Percentiles rank a stretch among this genome's conserved stretches.
phyloP scores from a whole-genome alignment of 1,140 invertebrate species.

The Lepidurus apus region DNA sequence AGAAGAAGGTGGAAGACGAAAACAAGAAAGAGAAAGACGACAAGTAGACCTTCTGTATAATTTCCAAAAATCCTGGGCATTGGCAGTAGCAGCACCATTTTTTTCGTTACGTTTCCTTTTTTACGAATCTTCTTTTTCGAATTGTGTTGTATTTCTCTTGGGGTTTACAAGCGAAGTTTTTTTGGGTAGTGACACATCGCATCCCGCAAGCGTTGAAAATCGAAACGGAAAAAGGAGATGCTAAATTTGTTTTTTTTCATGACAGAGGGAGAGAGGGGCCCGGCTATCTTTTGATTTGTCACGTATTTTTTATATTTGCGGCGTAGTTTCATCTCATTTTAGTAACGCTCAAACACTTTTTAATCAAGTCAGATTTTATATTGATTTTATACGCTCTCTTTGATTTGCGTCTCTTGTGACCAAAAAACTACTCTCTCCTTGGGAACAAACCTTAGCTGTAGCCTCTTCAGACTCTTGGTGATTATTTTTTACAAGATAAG shows the following conservation, averaged over 20 bases:
- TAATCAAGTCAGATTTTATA: constrained; percentile 19
- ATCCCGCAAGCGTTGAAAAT: not conserved
- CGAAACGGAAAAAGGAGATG: constrained; percentile 13
- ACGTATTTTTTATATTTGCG: constrained; percentile 20
- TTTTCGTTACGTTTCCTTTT: constrained; percentile 30
- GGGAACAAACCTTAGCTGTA: constrained; percentile 21
- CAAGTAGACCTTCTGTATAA: constrained; percentile 44
- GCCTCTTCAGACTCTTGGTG: constrained; percentile 1
- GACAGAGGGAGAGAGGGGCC: not conserved
- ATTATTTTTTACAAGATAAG: constrained; percentile 1
- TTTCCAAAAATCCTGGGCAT: constrained; percentile 4
- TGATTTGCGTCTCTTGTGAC: constrained; percentile 11
- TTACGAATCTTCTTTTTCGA: not conserved
- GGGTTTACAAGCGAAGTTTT: not conserved
- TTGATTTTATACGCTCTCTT: constrained; percentile 16
- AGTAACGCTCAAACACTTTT: constrained; percentile 11
- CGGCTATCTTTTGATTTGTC: not conserved
- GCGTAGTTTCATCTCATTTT: constrained; percentile 1
- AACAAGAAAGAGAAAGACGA: constrained; percentile 54
- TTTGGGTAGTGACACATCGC: not conserved
- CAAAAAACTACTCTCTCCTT: constrained; percentile 12
- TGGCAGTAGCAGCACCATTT: constrained; percentile 37
- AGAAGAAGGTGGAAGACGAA: constrained; percentile 51
- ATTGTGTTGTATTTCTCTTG: constrained; percentile 1
- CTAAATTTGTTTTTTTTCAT: constrained; percentile 1